A percentile compares a stretch with the other conserved stretches of the same genome.
phyloP scores from a whole-genome alignment of 2,113 vertebrate species.

The Corvus moneduloides region DNA sequence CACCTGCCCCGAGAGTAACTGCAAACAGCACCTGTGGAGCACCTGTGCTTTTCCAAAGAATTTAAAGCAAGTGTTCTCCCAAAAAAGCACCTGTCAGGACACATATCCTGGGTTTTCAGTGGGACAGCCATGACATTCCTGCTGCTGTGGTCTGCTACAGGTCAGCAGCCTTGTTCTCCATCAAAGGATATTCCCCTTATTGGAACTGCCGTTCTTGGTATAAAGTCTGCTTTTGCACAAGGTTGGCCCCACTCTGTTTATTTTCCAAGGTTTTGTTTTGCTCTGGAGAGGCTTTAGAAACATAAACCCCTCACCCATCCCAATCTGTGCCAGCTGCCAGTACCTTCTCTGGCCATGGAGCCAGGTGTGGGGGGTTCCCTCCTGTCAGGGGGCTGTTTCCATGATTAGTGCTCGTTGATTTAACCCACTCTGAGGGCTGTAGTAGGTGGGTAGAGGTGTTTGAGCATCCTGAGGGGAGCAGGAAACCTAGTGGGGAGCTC shows the following conservation, averaged over 20 bases:
- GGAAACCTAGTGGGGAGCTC: fast-evolving
- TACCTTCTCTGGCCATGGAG: not conserved
- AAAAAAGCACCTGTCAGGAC: fast-evolving
- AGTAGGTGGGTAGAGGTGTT: fast-evolving
- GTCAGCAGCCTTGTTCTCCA: not conserved
- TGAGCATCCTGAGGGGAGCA: not conserved
- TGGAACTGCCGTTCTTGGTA: fast-evolving
- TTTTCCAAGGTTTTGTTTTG: not conserved
- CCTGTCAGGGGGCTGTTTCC: no score
- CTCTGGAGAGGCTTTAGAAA: not conserved
- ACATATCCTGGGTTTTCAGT: fast-evolving
- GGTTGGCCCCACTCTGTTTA: not conserved
- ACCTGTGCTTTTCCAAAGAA: not conserved
- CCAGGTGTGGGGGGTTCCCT: not conserved
- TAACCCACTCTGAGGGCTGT: not conserved
- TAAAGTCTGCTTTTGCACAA: not conserved
- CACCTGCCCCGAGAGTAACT: not conserved
- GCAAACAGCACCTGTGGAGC: not conserved
- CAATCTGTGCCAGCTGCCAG: not conserved
- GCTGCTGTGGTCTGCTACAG: not conserved
- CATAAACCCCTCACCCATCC: not conserved
- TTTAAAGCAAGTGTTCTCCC: not conserved
- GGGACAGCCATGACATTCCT: not conserved
- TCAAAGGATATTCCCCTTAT: not conserved
- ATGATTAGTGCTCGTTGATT: not conserved